Percentiles rank a stretch among this genome's conserved stretches.
Conservation (phyloP, 1,140 invertebrate genomes). For the Dendroctonus ponderosae region DNA sequence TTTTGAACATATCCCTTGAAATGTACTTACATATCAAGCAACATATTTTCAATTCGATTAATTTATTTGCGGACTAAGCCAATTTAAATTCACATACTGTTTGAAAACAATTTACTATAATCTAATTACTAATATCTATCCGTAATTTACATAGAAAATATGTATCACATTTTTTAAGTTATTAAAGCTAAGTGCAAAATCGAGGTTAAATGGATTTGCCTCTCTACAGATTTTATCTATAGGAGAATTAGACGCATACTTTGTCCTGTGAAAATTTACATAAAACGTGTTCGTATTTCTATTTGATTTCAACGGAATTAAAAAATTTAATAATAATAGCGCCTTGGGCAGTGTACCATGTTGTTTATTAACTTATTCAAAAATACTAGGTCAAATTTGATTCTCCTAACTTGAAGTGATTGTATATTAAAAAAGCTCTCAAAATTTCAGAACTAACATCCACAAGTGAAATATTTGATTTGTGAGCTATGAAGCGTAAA, state of each 20-base stretch:
- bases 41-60: too few relatives aligned
- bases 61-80: too few relatives aligned
- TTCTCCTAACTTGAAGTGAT: not conserved
- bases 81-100: too few relatives aligned
- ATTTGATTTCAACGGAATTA: not conserved
- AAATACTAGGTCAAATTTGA: not conserved
- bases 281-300: constrained; percentile 1
- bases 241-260: not conserved
- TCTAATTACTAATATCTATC: too few relatives aligned
- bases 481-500: too few relatives aligned
- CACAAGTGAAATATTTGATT: not conserved
- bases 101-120: too few relatives aligned
- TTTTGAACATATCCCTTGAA: too few relatives aligned
- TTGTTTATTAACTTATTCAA: not conserved
- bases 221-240: not conserved
- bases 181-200: not conserved
- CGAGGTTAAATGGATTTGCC: not conserved
- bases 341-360: not conserved
- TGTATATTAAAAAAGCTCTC: too few relatives aligned
- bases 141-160: constrained; percentile 19
- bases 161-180: not conserved
- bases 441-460: not conserved
- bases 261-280: not conserved
- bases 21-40: too few relatives aligned
- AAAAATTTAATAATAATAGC: not conserved